A percentile compares a stretch with the other conserved stretches of the same genome.
Evolutionary conservation across 2,113 vertebrate species (phyloP).

Genomic region (Syngnathoides biaculeatus): DNA sequence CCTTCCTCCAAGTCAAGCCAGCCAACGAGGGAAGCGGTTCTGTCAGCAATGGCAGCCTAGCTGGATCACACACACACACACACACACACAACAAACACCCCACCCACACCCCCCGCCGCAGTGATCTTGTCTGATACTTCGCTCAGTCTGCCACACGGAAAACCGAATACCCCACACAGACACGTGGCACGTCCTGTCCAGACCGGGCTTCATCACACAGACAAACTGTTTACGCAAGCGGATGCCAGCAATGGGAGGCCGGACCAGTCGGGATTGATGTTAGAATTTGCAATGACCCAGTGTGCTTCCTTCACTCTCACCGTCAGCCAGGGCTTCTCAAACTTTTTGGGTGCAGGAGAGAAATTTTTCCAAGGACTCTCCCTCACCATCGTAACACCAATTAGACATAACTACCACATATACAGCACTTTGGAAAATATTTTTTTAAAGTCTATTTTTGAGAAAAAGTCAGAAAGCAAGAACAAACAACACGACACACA

Average conservation of each 20-base stretch:
- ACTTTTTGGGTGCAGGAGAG: background rate
- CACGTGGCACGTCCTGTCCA: conserved; percentile 33
- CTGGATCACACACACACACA: conserved; percentile 49
- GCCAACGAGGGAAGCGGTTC: conserved; percentile 46
- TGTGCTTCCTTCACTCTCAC: background rate
- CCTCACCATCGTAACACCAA: too few relatives aligned
- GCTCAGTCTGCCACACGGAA: conserved; percentile 45
- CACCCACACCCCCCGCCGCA: conserved; percentile 16
- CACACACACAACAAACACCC: background rate
- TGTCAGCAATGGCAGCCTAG: conserved; percentile 34
- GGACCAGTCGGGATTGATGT: background rate
- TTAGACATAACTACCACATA: too few relatives aligned
- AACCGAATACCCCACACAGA: conserved; percentile 42
- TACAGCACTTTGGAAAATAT: too few relatives aligned
- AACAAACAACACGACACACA: too few relatives aligned
- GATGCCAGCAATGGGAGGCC: conserved; percentile 2
- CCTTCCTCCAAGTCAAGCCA: conserved; percentile 28
- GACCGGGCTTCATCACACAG: conserved; percentile 51
- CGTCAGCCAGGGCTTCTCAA: background rate
- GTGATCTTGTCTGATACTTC: conserved; percentile 47
- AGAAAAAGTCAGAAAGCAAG: too few relatives aligned
- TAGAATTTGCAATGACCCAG: background rate
- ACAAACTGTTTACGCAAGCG: conserved; percentile 51
- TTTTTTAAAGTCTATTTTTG: too few relatives aligned
- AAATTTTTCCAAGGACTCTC: too few relatives aligned